These are phyloP conservation scores for Eristalis tenax DNA, from an alignment of 2,888 invertebrate genomes.

Conservation along the genomic window DNA sequence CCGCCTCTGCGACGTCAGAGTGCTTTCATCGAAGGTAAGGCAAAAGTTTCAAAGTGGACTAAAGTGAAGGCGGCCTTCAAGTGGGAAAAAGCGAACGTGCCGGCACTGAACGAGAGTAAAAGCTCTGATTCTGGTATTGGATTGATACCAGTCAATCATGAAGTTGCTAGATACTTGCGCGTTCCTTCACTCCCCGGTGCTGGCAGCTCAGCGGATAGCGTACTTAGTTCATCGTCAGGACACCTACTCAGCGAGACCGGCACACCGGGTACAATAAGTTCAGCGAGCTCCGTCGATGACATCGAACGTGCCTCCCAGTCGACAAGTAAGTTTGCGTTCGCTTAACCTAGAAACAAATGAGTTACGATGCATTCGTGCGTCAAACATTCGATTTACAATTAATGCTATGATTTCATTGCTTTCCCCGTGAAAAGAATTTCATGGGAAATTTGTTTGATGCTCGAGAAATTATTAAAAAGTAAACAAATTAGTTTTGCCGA, in stretches of 20 bases:
- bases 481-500: not conserved
- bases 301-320: constrained; percentile 75
- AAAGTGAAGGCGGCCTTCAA: constrained; percentile 94
- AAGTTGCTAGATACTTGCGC: constrained; percentile 82
- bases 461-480: not conserved
- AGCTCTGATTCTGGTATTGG: constrained; percentile 81
- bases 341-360: constrained; percentile 4
- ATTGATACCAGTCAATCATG: constrained; percentile 82
- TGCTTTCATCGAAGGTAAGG: constrained; percentile 79
- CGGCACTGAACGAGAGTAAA: constrained; percentile 78
- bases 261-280: constrained; percentile 86
- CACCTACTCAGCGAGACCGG: constrained; percentile 82
- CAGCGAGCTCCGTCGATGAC: constrained; percentile 89
- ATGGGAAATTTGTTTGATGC: constrained; percentile 28
- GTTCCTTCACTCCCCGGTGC: constrained; percentile 81
- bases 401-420: not conserved
- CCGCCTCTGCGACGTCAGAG: constrained; percentile 78
- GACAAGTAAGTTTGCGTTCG: constrained; percentile 47
- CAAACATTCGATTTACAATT: not conserved
- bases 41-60: constrained; percentile 89
- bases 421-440: constrained; percentile 10
- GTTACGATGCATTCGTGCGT: constrained; percentile 45
- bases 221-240: constrained; percentile 81
- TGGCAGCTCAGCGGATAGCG: constrained; percentile 83
- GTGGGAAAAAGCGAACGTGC: constrained; percentile 89